Base-by-base conservation (phyloP, 1,140 invertebrate genomes). In the Drosophila parvula region DNA sequence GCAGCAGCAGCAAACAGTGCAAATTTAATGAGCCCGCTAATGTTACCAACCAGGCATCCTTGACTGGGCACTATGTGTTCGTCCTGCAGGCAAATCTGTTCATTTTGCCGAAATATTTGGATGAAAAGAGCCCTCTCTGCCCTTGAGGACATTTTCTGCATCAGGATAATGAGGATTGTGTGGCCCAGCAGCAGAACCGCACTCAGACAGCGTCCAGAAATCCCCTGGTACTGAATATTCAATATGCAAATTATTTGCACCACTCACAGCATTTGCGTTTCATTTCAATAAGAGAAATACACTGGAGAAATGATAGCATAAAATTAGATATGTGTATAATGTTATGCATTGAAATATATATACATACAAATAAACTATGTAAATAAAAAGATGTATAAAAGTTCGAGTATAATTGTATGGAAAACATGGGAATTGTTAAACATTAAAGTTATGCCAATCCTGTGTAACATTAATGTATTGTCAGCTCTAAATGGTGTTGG, bases 21-120 rank as follows among this genome's bases (percentile, higher is more conserved):
- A 45, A 55, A 55, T 48, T 67, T 76, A 76, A 76, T 76, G 55
- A 76, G 74, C 34, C 41, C 44, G 22, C 16, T 51, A 56, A 50
- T 57, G 56, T 22, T 32, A 16, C 28, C 60, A 44, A 40, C 34
- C 34, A n/a, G 28, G 43, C n/a, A 43, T 41, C 16, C 63, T 32
- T 47, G 27, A n/a, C 12, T 18, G 1, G n/a, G 4, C 32, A 3
- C 27, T 16, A 30, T 30, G 22, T 60, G 9, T 16, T 10, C 44
- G 51, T 64, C 40, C 57, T 78, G n/a, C 51, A 40, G 68, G 65
- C 45, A 68, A 74, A 61, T 61, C 58, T 70, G 64, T 69, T 47
- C 18, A 27, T 11, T 10, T 34, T 11, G 14, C 30, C 34, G 12
- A 53, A 53, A 53, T 34, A 69, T 44, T 30, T 14, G 38, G 36